Percentiles rank a stretch among this genome's conserved stretches.
phyloP scores from a whole-genome alignment of 1,140 invertebrate genomes.

The Trichonephila clavata region DNA sequence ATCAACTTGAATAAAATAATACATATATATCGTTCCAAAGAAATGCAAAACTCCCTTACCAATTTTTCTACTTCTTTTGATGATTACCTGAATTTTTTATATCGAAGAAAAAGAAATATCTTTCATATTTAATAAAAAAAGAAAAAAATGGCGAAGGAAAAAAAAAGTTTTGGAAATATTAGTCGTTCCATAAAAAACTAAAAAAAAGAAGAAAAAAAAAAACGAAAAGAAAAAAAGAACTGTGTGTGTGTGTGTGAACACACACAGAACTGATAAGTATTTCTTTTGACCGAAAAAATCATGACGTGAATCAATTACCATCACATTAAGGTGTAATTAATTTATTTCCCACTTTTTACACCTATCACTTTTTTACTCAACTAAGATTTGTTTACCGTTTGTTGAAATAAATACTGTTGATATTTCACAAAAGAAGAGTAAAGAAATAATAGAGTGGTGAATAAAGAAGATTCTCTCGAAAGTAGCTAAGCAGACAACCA shows the following conservation, averaged over 20 bases:
- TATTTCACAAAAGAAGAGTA: neutral
- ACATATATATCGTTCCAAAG: too few relatives aligned
- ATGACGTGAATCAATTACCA: neutral
- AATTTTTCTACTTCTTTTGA: too few relatives aligned
- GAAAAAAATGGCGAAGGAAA: neutral
- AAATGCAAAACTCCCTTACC: too few relatives aligned
- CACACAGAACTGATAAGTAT: neutral
- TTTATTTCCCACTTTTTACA: neutral
- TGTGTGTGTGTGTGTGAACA: too few relatives aligned
- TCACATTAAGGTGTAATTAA: neutral
- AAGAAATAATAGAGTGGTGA: neutral
- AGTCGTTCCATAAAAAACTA: too few relatives aligned
- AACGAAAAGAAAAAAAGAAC: too few relatives aligned
- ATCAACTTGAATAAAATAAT: too few relatives aligned
- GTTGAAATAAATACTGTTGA: conserved; percentile 1
- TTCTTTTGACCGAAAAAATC: neutral
- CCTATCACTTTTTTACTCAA: neutral
- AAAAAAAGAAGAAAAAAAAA: too few relatives aligned
- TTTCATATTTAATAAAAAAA: neutral
- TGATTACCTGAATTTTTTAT: too few relatives aligned
- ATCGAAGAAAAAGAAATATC: too few relatives aligned
- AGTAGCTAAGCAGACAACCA: conserved; percentile 14
- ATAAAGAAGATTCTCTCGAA: neutral
- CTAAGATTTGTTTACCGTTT: neutral
- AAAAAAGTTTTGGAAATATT: neutral